These are phyloP conservation scores for Pleuronectes platessa DNA, from an alignment of 2,113 vertebrate species.

Conservation along the genomic window DNA sequence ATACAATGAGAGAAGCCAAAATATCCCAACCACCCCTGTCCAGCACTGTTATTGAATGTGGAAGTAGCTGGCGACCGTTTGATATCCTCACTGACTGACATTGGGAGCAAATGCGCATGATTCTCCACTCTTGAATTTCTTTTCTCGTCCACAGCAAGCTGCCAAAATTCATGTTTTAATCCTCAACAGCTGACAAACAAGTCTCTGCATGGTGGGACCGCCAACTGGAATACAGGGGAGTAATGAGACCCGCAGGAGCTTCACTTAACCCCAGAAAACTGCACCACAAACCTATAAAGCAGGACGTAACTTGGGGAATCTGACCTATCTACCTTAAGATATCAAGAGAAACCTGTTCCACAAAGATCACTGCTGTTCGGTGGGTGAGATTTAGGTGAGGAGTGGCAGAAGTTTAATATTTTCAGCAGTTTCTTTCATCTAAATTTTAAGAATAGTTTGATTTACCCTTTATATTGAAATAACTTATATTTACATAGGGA, in stretches of 20 bases:
- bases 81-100: constrained; percentile 52
- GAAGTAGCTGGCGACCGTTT: constrained; percentile 11
- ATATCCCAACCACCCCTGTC: constrained; percentile 26
- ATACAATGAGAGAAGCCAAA: constrained; percentile 44
- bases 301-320: too few relatives aligned
- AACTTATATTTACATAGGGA: too few relatives aligned
- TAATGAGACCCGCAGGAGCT: not conserved
- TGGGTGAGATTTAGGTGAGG: too few relatives aligned
- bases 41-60: constrained; percentile 25
- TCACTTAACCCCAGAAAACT: not conserved
- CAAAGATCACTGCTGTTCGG: too few relatives aligned
- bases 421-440: too few relatives aligned
- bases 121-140: constrained; percentile 28
- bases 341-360: too few relatives aligned
- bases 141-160: constrained; percentile 13
- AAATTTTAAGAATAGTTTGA: too few relatives aligned
- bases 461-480: too few relatives aligned
- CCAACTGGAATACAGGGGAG: constrained; percentile 18
- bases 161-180: constrained; percentile 40
- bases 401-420: too few relatives aligned
- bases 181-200: constrained; percentile 44
- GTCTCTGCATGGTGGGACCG: not conserved
- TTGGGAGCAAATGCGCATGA: constrained; percentile 31
- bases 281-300: too few relatives aligned
- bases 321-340: too few relatives aligned